phyloP scores from a whole-genome alignment of 2,797 vertebrate species.

The Knipowitschia caucasica region DNA sequence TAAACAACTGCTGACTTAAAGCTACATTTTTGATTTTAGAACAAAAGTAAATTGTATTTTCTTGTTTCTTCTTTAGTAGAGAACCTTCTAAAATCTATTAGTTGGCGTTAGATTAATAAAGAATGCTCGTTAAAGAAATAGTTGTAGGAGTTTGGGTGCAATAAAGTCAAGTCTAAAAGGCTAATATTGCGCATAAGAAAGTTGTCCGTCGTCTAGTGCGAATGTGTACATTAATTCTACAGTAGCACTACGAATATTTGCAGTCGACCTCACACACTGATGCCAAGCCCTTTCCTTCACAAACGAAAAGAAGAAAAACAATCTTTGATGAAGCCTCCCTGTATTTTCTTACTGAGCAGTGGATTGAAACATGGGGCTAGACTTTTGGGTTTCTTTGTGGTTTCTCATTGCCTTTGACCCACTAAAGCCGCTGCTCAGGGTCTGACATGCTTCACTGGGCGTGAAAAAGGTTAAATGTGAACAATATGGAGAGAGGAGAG shows the following conservation, averaged over 20 bases:
- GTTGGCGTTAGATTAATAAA: too few species aligned
- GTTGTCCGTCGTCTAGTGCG: too few species aligned
- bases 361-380: constrained; percentile 28
- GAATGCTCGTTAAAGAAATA: too few species aligned
- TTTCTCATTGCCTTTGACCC: constrained; percentile 26
- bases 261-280: constrained; percentile 11
- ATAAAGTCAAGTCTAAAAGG: too few species aligned
- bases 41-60: too few species aligned
- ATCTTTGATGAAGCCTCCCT: not conserved
- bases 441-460: constrained; percentile 24
- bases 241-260: constrained; percentile 7
- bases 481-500: constrained; percentile 32
- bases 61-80: too few species aligned
- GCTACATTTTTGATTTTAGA: too few species aligned
- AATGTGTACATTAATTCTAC: not conserved
- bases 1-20: too few species aligned
- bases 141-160: too few species aligned
- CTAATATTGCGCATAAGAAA: too few species aligned
- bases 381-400: constrained; percentile 18
- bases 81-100: too few species aligned
- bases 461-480: constrained; percentile 51
- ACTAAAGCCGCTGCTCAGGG: constrained; percentile 8
- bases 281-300: not conserved
- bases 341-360: constrained; percentile 21
- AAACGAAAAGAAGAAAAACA: constrained; percentile 9